Evolutionary conservation across 1,140 invertebrate species (phyloP), one percentile per base, ranked within the genome.

Genomic region (Zaprionus nigranus): DNA sequence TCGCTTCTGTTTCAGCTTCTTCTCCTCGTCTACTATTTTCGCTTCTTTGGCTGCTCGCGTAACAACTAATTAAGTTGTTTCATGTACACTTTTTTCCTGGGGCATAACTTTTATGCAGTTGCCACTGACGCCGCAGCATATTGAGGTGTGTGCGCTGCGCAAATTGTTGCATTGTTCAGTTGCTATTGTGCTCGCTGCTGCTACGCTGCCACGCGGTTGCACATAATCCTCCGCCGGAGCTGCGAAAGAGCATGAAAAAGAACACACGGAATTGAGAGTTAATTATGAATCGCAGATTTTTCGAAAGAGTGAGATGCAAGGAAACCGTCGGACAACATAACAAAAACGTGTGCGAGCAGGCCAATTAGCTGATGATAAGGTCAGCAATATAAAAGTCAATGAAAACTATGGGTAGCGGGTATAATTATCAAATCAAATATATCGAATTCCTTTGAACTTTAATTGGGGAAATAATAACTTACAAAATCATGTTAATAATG

Each of bases 41-140:
- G 30, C 40, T 69, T 75, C 79, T 88, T 66, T 61, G 63, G 62
- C 57, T 59, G 78, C 78, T 79, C 68, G 68, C 66, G 57, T 71
- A 81, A 71, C 84, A 81, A 79, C 88, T 91, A 91, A 91, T 91
- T 91, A 91, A 91, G 82, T 91, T 91, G 88, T 91, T 91, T 85
- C 84, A 85, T 84, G 84, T 82, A 77, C 75, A 64, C 65, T 88
- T 88, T 81, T 88, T 87, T 81, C 84, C 81, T 64, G 63, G 72
- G 59, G 83, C 83, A 87, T 80, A 87, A 87, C 84, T 88, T 84
- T 81, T 67, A 66, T 80, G 54, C 34, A 72, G 53, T 60, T 72
- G 60, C 36, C 58, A 68, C 38, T 56, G 77, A 67, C 60, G 64
- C 75, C 64, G 28, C 64, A 64, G 67, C 67, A 57, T 75, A 81